A percentile compares a stretch with the other conserved stretches of the same genome.
Conservation (phyloP, 2,888 invertebrate species). For the Creontiades dilutus region DNA sequence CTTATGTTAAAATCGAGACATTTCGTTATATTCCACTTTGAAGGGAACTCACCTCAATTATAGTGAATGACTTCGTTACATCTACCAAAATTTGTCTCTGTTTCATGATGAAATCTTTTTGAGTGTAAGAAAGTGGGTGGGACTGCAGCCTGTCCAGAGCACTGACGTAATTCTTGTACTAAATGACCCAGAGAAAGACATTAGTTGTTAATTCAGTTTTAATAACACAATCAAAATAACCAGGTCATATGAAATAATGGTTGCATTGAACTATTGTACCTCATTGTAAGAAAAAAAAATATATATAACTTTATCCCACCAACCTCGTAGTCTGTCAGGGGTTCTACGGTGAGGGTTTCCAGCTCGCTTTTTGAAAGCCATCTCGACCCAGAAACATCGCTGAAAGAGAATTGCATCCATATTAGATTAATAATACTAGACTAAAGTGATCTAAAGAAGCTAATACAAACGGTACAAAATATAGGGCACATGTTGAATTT, state of each 20-base stretch:
- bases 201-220: too few species aligned
- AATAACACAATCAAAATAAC: too few species aligned
- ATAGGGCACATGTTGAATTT: too few species aligned
- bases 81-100: conserved; percentile 83
- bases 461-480: too few species aligned
- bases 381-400: conserved; percentile 81
- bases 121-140: conserved; percentile 86
- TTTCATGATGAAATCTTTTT: conserved; percentile 86
- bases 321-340: conserved; percentile 81
- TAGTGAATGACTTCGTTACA: conserved; percentile 43
- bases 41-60: conserved; percentile 18
- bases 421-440: too few species aligned
- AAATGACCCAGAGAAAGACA: conserved; percentile 73
- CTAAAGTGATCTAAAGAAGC: too few species aligned
- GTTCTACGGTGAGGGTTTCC: conserved; percentile 80
- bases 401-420: conserved; percentile 76
- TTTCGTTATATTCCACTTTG: background rate
- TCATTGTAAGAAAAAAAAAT: too few species aligned
- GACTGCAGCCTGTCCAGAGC: conserved; percentile 86
- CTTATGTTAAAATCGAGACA: too few species aligned
- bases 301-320: background rate
- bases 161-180: conserved; percentile 86
- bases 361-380: conserved; percentile 86
- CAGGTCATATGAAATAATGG: too few species aligned
- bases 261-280: too few species aligned